phyloP scores from a whole-genome alignment of 2,797 vertebrate genomes.

The Cynodonichthys magdalenae region DNA sequence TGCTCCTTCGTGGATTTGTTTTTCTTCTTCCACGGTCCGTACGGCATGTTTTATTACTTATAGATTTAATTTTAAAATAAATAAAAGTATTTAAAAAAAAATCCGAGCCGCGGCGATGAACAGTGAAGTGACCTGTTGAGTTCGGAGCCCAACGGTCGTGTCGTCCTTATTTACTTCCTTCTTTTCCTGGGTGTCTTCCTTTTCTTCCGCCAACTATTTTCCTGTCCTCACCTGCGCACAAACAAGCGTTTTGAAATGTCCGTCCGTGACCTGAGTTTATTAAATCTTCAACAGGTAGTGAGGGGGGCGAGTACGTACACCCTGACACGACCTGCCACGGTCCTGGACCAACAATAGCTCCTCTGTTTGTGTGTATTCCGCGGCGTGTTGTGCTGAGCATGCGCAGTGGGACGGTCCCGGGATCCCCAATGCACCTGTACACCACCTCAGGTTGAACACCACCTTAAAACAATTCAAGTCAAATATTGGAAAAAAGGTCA shows the following conservation, averaged over 20 bases:
- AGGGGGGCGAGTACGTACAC: conserved; percentile 38
- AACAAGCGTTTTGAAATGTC: conserved; percentile 29
- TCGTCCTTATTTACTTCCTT: conserved; percentile 57
- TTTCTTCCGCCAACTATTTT: conserved; percentile 17
- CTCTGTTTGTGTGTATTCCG: conserved; percentile 51
- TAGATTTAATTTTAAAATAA: not conserved
- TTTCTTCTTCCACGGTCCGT: conserved; percentile 85
- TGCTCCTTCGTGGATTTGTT: conserved; percentile 82
- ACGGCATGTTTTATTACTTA: conserved; percentile 80
- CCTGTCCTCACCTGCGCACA: conserved; percentile 36
- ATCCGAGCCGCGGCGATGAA: conserved; percentile 53
- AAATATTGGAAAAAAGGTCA: too few relatives aligned
- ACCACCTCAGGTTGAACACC: not conserved
- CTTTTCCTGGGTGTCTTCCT: conserved; percentile 25
- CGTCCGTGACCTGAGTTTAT: conserved; percentile 30
- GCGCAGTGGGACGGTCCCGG: conserved; percentile 67
- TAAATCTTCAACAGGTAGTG: conserved; percentile 71
- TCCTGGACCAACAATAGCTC: conserved; percentile 73
- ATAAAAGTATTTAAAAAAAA: not conserved
- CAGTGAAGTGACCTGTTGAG: conserved; percentile 76
- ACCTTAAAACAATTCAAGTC: too few relatives aligned
- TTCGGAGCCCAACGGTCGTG: conserved; percentile 21
- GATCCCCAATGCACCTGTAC: conserved; percentile 68
- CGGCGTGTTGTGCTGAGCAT: conserved; percentile 64
- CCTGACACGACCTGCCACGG: conserved; percentile 48